Evolutionary conservation across 2,888 invertebrate genomes (phyloP), one percentile per base, ranked within the genome.

Genomic region (Lithophane socia): DNA sequence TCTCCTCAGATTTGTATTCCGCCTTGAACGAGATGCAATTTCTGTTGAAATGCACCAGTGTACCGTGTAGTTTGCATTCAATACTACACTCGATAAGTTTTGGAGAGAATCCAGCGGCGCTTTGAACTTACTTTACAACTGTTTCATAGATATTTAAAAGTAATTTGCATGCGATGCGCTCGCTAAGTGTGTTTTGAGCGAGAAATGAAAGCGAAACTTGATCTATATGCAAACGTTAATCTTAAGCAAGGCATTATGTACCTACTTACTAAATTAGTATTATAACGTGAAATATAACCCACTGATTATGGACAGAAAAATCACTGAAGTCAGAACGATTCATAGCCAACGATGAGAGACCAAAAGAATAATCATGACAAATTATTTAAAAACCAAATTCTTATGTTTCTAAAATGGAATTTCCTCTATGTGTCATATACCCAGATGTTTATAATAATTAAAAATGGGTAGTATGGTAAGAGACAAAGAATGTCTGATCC

Each of bases 1-100:
- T 83, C 84, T 73, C 61, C 72, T 68, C 75, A 74, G 84, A 85
- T 90, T 85, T 78, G 89, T 90, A 87, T 89, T 86, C 88, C 49
- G 75, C 44, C 63, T 66, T 71, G 73, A 5, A 21, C 52, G 47
- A 74, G 83, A 86, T 87, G 87, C 81, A 77, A 64, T 82, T 69
- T 80, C 79, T 85, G 80, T 85, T 83, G 80, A 83, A 87, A 87
- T 85, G 72, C 79, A 84, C 79, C 44, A 42, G 5, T 29, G 24
- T n/a, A 21, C 29, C 37, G 58, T 68, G 49, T 73, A 58, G 58
- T 84, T 82, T 80, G 75, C 64, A 86, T 82, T 85, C 75, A 72
- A 83, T 82, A 72, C 77, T 49, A 49, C 44, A 65, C 65, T 56
- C 49, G 69, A 70, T 79, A 77, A 77, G 56, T 77, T 81, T 88